Base-by-base conservation (phyloP, 2,888 invertebrate genomes). In the Agrotis exclamationis region DNA sequence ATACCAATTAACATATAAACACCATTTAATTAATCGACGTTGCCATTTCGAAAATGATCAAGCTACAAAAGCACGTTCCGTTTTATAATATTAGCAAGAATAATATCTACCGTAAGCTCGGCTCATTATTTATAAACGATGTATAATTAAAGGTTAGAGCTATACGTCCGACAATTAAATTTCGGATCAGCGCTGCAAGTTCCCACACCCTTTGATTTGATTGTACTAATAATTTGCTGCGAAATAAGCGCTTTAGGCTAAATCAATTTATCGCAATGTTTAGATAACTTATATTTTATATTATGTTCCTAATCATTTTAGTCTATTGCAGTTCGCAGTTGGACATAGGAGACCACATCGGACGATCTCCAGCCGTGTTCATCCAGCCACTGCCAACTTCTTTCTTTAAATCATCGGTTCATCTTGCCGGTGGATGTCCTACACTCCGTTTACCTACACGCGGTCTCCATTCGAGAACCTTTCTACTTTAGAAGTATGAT, bases 201-300 rank as follows among this genome's bases (percentile, higher is more conserved):
- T 91, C 91, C 89, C 91, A 91, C 89, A 90, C 88, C 89, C 88
- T 89, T 89, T 80, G 53, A 87, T 88, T 89, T 79, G 60, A 73
- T 74, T 66, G 56, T 63, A 63, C 54, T 77, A 59, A 74, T 68
- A 57, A 56, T 62, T 75, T 68, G 67, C 77, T 75, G 66, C 63
- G 54, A 51, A 50, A 69, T 65, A 76, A 89, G 88, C 88, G 88
- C 89, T 90, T 87, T 51, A 82, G 75, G 84, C 67, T 33, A 39
- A 28, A 44, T 57, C 24, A 50, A 70, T 65, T 62, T 39, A 57
- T 59, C 33, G 39, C 3, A 60, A 50, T 20, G 20, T 28, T 50
- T 60, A 2, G 18, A 64, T 76, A 54, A 56, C 60, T 70, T 39
- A 39, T 39, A 33, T 33, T 33, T 33, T 33, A 33, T 33, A 33